Conservation (phyloP, 1,140 invertebrate species). For the Procambarus clarkii region DNA sequence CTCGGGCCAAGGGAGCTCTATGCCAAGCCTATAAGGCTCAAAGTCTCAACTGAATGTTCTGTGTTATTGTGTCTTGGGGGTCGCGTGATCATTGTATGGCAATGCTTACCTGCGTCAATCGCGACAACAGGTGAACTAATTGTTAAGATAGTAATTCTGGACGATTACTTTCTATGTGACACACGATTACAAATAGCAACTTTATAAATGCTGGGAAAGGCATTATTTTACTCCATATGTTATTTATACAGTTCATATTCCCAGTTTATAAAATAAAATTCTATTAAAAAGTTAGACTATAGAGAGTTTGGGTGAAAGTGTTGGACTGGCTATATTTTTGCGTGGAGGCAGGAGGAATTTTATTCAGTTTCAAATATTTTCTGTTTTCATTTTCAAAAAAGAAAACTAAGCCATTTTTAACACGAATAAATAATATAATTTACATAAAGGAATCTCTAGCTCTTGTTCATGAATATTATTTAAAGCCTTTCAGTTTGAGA, state of each 20-base stretch:
- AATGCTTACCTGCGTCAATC: background rate
- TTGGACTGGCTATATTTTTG: constrained; percentile 27
- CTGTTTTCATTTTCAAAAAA: no score
- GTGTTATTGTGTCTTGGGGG: background rate
- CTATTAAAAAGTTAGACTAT: no score
- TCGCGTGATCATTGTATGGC: background rate
- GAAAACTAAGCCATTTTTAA: no score
- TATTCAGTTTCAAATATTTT: no score
- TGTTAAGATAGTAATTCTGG: background rate
- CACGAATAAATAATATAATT: no score
- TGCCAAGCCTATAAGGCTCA: background rate
- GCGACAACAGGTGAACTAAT: background rate
- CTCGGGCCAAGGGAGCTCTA: background rate
- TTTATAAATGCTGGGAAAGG: no score
- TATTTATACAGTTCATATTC: no score
- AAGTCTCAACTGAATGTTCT: background rate
- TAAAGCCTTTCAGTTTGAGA: no score
- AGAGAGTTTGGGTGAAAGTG: constrained; percentile 30
- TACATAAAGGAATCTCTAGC: no score
- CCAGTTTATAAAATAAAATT: no score
- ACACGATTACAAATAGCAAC: background rate
- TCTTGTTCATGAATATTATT: no score
- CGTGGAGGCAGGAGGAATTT: background rate
- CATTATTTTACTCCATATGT: no score
- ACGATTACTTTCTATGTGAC: background rate